Evolutionary conservation across 2,888 invertebrate genomes (phyloP).

Genomic region (Muschampia staudingeri): DNA sequence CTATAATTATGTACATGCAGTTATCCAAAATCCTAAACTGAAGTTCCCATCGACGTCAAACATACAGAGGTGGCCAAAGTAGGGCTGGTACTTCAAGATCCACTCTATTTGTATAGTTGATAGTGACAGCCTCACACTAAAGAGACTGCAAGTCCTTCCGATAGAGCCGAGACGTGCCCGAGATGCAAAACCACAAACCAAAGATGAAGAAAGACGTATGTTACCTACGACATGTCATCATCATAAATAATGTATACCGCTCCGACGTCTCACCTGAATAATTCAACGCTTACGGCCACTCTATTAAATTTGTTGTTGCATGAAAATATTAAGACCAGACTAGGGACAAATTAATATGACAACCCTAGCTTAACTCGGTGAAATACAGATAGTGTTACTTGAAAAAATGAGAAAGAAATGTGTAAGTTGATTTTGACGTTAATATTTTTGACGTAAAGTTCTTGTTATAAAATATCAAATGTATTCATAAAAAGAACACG

Average conservation of each 20-base stretch:
- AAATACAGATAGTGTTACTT: constrained; percentile 41
- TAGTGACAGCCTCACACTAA: constrained; percentile 45
- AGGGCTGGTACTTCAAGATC: constrained; percentile 11
- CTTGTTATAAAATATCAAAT: neutral
- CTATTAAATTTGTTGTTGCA: constrained; percentile 90
- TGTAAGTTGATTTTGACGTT: neutral
- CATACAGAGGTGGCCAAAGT: neutral
- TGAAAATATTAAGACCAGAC: constrained; percentile 79
- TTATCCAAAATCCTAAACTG: neutral
- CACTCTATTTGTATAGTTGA: constrained; percentile 16
- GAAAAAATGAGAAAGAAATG: constrained; percentile 17
- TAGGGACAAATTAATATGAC: constrained; percentile 76
- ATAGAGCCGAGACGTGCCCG: constrained; percentile 82
- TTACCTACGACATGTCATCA: constrained; percentile 87
- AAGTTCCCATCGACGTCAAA: neutral
- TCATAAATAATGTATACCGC: constrained; percentile 89
- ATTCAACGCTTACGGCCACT: constrained; percentile 88
- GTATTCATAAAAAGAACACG: neutral
- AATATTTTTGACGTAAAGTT: neutral
- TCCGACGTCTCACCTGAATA: constrained; percentile 83
- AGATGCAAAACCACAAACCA: constrained; percentile 88
- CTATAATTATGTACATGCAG: neutral
- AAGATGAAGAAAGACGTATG: constrained; percentile 80
- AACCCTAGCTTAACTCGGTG: constrained; percentile 46
- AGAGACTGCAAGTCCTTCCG: constrained; percentile 71